A percentile compares a stretch with the other conserved stretches of the same genome.
phyloP scores from a whole-genome alignment of 2,888 invertebrate species.

The Lumbricus terrestris region DNA sequence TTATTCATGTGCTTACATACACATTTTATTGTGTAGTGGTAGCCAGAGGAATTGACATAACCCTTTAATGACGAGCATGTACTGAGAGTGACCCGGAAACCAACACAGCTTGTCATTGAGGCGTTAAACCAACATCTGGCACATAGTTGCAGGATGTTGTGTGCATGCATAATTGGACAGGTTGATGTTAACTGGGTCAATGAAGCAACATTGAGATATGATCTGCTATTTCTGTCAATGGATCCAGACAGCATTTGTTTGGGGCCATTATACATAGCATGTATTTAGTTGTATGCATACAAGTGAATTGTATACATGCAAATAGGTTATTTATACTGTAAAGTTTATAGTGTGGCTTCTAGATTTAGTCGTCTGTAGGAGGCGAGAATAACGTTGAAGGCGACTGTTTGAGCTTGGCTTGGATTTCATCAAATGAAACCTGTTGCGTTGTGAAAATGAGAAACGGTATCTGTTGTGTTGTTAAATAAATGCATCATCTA shows the following conservation, averaged over 20 bases:
- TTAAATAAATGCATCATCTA: neutral
- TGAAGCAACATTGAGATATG: neutral
- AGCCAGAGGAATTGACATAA: neutral
- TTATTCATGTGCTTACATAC: neutral
- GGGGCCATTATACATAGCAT: neutral
- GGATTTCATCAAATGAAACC: neutral
- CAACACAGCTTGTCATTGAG: no score
- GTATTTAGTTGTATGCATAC: neutral
- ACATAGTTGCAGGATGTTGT: neutral
- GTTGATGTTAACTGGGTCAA: neutral
- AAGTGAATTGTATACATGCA: neutral
- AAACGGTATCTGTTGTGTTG: neutral
- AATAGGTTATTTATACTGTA: neutral
- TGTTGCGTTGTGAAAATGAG: neutral
- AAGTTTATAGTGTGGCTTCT: neutral
- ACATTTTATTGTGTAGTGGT: no score
- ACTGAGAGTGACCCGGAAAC: no score
- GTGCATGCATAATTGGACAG: neutral
- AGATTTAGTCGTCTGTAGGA: neutral
- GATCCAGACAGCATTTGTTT: neutral
- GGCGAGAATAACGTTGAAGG: neutral
- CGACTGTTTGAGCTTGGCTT: neutral
- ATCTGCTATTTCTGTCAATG: neutral
- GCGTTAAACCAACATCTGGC: neutral
- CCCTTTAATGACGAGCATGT: neutral